Evolutionary conservation across 2,888 invertebrate genomes (phyloP), one percentile per base, ranked within the genome.

Genomic region (Rhamphomyia laevipes): DNA sequence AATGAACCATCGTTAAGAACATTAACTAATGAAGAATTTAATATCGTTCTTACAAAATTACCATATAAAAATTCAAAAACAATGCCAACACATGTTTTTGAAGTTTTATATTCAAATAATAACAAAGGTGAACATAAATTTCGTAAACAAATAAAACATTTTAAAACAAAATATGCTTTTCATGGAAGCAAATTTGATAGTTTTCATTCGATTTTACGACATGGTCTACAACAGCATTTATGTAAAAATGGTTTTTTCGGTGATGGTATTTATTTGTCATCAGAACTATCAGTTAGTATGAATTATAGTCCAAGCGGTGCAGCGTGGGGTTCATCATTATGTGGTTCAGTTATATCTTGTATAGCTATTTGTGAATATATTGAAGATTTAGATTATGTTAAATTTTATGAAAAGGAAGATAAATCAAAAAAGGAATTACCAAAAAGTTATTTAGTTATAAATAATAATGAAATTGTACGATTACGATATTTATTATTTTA

Each of bases 111-210:
- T 57, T 71, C 75, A 1, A 66, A 68, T 48, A 77, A 74, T 57
- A 71, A 75, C 1, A 66, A 68, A 49, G 76, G 74, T 10, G 82
- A 82, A 66, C 65, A 71, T 42, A 76, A 74, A 42, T 56, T 58
- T 47, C 73, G 73, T 57, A 73, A 73, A 48, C 59, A 77, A 47
- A 70, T 76, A 6, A 73, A 74, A 58, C 73, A 73, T 49, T 73
- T 75, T 61, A 74, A 71, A 48, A 73, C 79, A 1, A 77, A 84
- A 60, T 77, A 75, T 61, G 88, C 86, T 3, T 90, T 81, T 63
- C 88, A 89, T 64, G 89, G 89, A 31, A 88, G 84, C 63, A 76
- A 82, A 50, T 70, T 88, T 53, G 87, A 87, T 64, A 84, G 87
- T 63, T 86, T 89, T 63, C 83, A 86, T 70, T 84, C 86, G 1